A percentile compares a stretch with the other conserved stretches of the same genome.
Evolutionary conservation across 2,888 invertebrate genomes (phyloP).

Genomic region (Chamaedrilus cognettii): DNA sequence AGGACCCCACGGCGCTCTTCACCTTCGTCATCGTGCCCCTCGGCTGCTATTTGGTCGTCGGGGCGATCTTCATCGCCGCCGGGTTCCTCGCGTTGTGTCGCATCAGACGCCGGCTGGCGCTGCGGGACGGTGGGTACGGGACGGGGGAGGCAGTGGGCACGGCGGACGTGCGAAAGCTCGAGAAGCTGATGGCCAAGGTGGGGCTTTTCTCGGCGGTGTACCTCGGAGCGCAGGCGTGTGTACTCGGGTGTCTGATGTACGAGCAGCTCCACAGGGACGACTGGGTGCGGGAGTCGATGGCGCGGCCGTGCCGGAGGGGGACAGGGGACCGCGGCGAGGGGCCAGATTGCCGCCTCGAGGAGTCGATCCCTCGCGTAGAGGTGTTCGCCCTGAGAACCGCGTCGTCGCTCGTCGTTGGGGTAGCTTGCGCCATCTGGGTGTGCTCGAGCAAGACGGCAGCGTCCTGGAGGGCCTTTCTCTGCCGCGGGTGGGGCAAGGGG

Average conservation of each 20-base stretch:
- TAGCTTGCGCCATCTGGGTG: background rate
- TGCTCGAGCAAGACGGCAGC: background rate
- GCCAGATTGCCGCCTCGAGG: slow-evolving; percentile 47
- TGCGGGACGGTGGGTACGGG: slow-evolving; percentile 59
- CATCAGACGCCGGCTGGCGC: slow-evolving; percentile 55
- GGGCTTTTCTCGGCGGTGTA: slow-evolving; percentile 61
- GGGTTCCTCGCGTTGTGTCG: slow-evolving; percentile 59
- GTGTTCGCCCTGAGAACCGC: slow-evolving; percentile 48
- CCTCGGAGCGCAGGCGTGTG: slow-evolving; percentile 63
- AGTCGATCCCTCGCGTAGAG: slow-evolving; percentile 60
- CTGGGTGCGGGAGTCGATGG: slow-evolving; percentile 49
- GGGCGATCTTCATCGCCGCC: slow-evolving; percentile 56
- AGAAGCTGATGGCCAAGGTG: slow-evolving; percentile 70
- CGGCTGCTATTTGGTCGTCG: slow-evolving; percentile 53
- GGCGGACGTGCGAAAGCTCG: slow-evolving; percentile 66
- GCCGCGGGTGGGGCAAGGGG: background rate
- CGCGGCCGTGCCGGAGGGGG: slow-evolving; percentile 40
- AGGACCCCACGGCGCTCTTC: slow-evolving; percentile 77
- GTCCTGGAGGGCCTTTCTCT: background rate
- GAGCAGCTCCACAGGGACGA: slow-evolving; percentile 50
- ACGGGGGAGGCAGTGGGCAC: background rate
- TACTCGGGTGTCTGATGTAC: slow-evolving; percentile 59
- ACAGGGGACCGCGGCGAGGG: no score
- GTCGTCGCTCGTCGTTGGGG: background rate
- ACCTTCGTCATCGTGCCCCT: slow-evolving; percentile 74